These are phyloP conservation scores for Tympanoctomys barrerae DNA, from an alignment of 2,797 vertebrate genomes.

Conservation along the genomic window DNA sequence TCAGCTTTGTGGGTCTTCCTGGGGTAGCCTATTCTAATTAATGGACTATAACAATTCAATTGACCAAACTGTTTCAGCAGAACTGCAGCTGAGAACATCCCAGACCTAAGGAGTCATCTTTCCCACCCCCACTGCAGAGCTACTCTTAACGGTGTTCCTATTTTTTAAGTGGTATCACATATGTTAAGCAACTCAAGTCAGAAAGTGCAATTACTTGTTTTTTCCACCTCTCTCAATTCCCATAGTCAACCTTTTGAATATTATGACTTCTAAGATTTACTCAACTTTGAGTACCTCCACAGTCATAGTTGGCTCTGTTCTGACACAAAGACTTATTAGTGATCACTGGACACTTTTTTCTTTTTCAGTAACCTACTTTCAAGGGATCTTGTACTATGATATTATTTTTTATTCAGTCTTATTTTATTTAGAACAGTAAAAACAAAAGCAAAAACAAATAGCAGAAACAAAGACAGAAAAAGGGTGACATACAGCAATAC, in stretches of 20 bases:
- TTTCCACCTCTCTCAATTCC: not conserved
- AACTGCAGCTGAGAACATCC: not conserved
- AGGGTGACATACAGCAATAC: too few species aligned
- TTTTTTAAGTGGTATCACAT: not conserved
- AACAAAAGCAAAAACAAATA: too few species aligned
- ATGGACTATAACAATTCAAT: not conserved
- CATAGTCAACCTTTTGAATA: not conserved
- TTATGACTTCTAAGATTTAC: not conserved
- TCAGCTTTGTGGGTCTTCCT: not conserved
- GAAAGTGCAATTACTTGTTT: not conserved
- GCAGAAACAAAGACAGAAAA: too few species aligned
- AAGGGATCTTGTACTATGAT: not conserved
- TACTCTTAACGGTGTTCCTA: not conserved
- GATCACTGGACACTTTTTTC: not conserved
- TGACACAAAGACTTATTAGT: not conserved
- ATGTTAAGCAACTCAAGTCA: not conserved
- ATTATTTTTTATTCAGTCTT: not conserved
- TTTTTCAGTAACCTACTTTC: not conserved
- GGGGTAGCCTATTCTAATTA: not conserved
- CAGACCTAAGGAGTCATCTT: not conserved
- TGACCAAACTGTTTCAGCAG: not conserved
- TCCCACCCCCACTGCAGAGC: rapidly evolving
- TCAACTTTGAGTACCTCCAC: not conserved
- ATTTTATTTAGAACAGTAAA: too few species aligned
- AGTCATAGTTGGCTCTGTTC: not conserved